A percentile compares a stretch with the other conserved stretches of the same genome.
Conservation (phyloP, 2,888 invertebrate genomes). For the Dasysyrphus albostriatus region DNA sequence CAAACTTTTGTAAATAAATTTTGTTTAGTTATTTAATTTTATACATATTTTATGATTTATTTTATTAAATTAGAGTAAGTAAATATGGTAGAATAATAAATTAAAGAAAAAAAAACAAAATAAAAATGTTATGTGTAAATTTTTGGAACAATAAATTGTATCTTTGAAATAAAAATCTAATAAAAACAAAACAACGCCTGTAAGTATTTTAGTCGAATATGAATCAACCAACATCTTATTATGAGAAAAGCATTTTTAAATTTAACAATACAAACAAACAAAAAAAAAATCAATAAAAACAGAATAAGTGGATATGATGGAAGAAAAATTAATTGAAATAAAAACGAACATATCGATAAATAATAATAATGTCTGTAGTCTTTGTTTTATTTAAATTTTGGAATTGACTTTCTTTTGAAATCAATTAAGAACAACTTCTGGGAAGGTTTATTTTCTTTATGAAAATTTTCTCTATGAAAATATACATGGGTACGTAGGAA, state of each 20-base stretch:
- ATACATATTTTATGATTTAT: constrained; percentile 2
- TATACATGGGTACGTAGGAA: too few relatives aligned
- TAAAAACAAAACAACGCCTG: constrained; percentile 64
- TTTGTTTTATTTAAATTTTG: constrained; percentile 42
- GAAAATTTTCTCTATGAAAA: background rate
- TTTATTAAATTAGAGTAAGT: constrained; percentile 57
- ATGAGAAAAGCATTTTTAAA: constrained; percentile 68
- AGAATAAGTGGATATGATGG: constrained; percentile 55
- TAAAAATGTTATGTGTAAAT: constrained; percentile 65
- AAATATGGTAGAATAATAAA: constrained; percentile 72
- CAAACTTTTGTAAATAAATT: constrained; percentile 20
- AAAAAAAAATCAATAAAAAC: constrained; percentile 33
- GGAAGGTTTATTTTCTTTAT: background rate
- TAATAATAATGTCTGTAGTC: background rate
- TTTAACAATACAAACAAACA: constrained; percentile 57
- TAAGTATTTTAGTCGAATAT: constrained; percentile 76
- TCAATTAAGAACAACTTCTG: background rate
- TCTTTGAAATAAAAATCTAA: constrained; percentile 45
- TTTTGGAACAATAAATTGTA: constrained; percentile 72
- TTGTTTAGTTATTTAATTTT: constrained; percentile 32
- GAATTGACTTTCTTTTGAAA: background rate
- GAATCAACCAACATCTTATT: constrained; percentile 61
- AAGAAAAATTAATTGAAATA: constrained; percentile 67
- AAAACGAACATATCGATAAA: constrained; percentile 74
- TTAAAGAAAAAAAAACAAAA: constrained; percentile 37